These are phyloP conservation scores for Pegoplata infirma DNA, from an alignment of 2,888 invertebrate species.

Conservation along the genomic window DNA sequence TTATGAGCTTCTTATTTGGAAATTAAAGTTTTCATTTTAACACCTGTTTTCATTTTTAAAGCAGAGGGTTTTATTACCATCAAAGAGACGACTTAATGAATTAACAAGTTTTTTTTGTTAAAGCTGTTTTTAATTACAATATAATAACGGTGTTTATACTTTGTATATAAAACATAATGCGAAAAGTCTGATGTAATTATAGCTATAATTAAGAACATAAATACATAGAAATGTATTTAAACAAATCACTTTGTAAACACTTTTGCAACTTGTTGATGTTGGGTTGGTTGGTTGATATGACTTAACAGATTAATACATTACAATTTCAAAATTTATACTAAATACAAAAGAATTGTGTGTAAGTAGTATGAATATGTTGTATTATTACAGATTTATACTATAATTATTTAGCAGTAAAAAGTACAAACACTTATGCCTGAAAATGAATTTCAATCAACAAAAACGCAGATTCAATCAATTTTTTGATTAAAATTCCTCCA, in stretches of 20 bases:
- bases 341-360: not conserved
- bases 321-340: constrained; percentile 15
- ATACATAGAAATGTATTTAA: not conserved
- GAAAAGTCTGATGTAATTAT: not conserved
- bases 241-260: constrained; percentile 29
- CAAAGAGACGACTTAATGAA: not conserved
- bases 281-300: no score
- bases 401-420: no score
- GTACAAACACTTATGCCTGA: no score
- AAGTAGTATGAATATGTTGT: no score
- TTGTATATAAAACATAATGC: not conserved
- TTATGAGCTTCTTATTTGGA: constrained; percentile 3
- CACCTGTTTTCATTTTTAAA: constrained; percentile 18
- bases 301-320: not conserved
- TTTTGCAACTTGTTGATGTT: constrained; percentile 23
- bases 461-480: no score
- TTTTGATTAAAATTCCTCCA: no score
- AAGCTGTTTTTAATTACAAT: not conserved
- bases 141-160: not conserved
- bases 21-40: not conserved
- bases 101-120: not conserved
- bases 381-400: no score
- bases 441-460: no score
- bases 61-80: not conserved
- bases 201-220: constrained; percentile 8